Evolutionary conservation across 2,113 vertebrate species (phyloP), one percentile per base, ranked within the genome.

Genomic region (Steatornis caripensis): DNA sequence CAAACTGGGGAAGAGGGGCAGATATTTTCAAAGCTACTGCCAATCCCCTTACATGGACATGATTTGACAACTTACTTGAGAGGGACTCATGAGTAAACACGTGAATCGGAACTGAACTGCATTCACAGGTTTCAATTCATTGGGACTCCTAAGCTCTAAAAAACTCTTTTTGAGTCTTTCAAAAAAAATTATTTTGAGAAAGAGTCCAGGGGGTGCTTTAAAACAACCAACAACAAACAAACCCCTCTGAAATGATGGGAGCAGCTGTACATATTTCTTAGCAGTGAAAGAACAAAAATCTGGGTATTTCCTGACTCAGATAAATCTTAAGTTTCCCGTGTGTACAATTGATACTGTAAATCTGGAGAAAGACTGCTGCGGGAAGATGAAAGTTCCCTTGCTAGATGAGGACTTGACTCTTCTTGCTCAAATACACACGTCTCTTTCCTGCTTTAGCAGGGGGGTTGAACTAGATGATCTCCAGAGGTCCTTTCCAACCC

Each of bases 21-120:
- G 84, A 66, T 91, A 57, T 93, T 97, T 93, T 92, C 90, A 86
- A 68, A 90, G 83, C 62, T 84, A 22, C 36, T 93, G 93, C 92
- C 92, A 95, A 74, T 62, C 71, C 37, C 51, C 75, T 93, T 90
- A 77, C 64, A 76, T 51, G 90, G 96, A 57, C 9, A 41, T 14
- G 39, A 60, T 88, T 58, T 81, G 71, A 83, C 23, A 64, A 43
- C 32, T 5, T 55, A 62, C 21, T 53, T 0, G 21, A 68, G 70
- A 94, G 48, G 24, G 57, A 82, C 51, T 32, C 5, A 0, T 81
- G 92, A 93, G 75, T 94, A 71, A 92, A 83, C 66, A 66, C 1
- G 1, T 81, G 66, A 61, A 22, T 80, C 66, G 85, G 82, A 77
- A 71, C 34, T 15, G 45, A 85, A 89, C 4, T 83, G 22, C 23